These are phyloP conservation scores for Coregonus clupeaformis DNA, from an alignment of 2,113 vertebrate genomes.

Conservation along the genomic window DNA sequence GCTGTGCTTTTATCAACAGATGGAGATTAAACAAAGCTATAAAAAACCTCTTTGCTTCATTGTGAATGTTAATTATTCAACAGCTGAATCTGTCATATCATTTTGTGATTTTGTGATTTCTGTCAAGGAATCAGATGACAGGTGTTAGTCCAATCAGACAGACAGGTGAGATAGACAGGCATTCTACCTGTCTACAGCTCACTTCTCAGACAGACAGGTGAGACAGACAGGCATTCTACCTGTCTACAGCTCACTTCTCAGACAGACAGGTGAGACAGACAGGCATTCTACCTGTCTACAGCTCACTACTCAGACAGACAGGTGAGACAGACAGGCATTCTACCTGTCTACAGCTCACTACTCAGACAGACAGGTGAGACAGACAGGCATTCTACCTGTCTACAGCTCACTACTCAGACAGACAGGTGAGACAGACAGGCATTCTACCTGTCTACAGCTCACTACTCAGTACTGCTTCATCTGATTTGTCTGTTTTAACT, in stretches of 20 bases:
- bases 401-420: no score
- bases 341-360: no score
- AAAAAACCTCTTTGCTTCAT: neutral
- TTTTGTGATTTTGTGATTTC: slow-evolving; percentile 43
- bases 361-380: no score
- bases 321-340: no score
- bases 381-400: no score
- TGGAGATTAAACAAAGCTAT: neutral
- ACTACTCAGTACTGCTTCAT: slow-evolving; percentile 13
- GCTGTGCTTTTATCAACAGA: slow-evolving; percentile 40
- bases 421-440: no score
- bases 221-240: neutral
- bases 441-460: neutral
- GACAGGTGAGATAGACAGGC: slow-evolving; percentile 37
- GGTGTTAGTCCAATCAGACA: slow-evolving; percentile 43
- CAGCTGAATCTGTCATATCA: neutral
- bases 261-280: no score
- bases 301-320: no score
- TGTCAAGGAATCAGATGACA: slow-evolving; percentile 58
- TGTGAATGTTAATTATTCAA: neutral
- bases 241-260: no score
- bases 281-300: no score
- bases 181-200: no score
- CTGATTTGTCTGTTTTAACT: neutral
- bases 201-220: no score